Conservation (phyloP, 2,888 invertebrate genomes). For the Aelia acuminata region DNA sequence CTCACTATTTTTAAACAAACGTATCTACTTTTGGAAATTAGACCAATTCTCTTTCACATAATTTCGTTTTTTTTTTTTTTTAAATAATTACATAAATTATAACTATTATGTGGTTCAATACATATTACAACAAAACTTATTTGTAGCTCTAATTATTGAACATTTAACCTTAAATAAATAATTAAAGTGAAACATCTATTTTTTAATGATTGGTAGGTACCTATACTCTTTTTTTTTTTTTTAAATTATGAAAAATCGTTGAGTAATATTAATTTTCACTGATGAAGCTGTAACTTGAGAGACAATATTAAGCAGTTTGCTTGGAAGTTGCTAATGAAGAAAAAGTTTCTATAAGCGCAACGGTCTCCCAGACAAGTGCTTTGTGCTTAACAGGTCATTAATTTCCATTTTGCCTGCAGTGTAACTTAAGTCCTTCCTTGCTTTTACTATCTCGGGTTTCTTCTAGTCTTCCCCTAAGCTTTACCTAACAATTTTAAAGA, state of each 20-base stretch:
- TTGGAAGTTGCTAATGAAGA: conserved; percentile 36
- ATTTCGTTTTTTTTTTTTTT: too few species aligned
- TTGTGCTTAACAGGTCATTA: conserved; percentile 32
- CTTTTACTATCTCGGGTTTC: conserved; percentile 22
- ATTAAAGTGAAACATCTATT: too few species aligned
- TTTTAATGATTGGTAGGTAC: too few species aligned
- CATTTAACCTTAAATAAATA: too few species aligned
- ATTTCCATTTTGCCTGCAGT: conserved; percentile 43
- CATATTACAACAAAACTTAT: too few species aligned
- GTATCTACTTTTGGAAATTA: too few species aligned
- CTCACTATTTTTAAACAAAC: too few species aligned
- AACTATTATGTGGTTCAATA: too few species aligned
- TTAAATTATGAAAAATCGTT: background rate
- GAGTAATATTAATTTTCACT: background rate
- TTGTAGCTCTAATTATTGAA: too few species aligned
- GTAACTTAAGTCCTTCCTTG: background rate
- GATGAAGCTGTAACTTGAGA: background rate
- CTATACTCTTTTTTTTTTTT: too few species aligned
- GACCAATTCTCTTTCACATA: too few species aligned
- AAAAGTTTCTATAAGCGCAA: conserved; percentile 41
- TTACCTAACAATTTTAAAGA: background rate
- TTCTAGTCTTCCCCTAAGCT: background rate
- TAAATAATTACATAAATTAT: too few species aligned
- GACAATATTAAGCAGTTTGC: conserved; percentile 41
- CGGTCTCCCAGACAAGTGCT: conserved; percentile 23